Conservation (phyloP, 2,797 vertebrate species). For the Acrocephalus scirpaceus region DNA sequence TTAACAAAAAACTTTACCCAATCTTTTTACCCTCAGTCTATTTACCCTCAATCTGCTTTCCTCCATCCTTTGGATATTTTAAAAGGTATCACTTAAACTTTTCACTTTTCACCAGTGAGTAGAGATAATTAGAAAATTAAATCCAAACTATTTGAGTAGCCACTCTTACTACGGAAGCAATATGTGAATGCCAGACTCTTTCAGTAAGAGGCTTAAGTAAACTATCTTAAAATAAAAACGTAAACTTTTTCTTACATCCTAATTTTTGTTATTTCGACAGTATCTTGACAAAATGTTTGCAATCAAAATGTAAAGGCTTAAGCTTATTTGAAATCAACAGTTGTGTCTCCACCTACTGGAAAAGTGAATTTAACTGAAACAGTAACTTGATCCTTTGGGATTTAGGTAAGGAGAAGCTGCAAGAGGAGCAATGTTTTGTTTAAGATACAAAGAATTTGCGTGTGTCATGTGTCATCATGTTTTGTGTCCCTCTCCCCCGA, state of each 20-base stretch:
- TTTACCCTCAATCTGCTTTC: neutral
- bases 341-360: slow-evolving; percentile 23
- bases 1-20: neutral
- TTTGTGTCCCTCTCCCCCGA: neutral
- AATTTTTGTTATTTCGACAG: neutral
- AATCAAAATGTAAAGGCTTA: neutral
- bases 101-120: neutral
- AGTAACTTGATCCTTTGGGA: neutral
- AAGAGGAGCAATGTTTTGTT: neutral
- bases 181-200: neutral
- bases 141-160: neutral
- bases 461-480: neutral
- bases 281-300: neutral
- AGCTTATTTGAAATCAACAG: neutral
- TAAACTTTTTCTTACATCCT: neutral
- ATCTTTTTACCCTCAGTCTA: neutral
- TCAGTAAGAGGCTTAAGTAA: neutral
- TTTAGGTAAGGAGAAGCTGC: neutral
- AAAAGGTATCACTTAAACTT: neutral
- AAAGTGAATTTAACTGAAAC: neutral
- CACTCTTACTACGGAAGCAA: neutral
- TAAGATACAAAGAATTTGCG: neutral
- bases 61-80: neutral
- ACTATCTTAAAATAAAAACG: neutral
- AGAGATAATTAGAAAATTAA: neutral